phyloP scores from a whole-genome alignment of 37 sponge, comb jelly and placozoan genomes.

The Ephydatia muelleri region DNA sequence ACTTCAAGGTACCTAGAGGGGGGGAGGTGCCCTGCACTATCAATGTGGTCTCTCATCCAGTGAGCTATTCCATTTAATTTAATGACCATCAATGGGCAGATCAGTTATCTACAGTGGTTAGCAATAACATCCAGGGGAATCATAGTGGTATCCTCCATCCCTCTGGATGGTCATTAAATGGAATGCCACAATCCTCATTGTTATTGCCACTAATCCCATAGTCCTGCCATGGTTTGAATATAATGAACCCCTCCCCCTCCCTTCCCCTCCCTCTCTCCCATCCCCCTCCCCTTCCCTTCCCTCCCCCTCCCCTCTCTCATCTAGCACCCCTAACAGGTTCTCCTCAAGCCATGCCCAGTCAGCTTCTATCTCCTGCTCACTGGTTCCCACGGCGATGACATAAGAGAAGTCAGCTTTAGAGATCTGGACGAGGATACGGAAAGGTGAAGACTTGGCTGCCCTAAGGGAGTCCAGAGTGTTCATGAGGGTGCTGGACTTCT shows the following conservation, averaged over 20 bases:
- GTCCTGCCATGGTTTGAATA: not conserved
- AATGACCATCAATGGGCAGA: too few species aligned
- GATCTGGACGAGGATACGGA: slow-evolving; percentile 37
- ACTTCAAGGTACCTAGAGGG: slow-evolving; percentile 71
- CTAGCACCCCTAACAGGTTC: slow-evolving; percentile 63
- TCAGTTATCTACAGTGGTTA: too few species aligned
- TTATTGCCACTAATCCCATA: too few species aligned
- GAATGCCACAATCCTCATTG: too few species aligned
- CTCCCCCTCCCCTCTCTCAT: slow-evolving; percentile 5
- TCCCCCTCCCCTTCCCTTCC: not conserved
- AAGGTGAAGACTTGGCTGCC: slow-evolving; percentile 8
- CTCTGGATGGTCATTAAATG: too few species aligned
- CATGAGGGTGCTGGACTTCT: slow-evolving; percentile 3
- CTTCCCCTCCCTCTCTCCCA: not conserved
- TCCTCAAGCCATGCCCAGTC: slow-evolving; percentile 83
- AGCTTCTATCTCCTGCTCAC: slow-evolving; percentile 40
- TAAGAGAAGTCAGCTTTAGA: slow-evolving; percentile 64
- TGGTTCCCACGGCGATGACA: slow-evolving; percentile 52
- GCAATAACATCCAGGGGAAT: too few species aligned
- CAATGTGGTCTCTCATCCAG: too few species aligned
- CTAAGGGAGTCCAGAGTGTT: slow-evolving; percentile 10
- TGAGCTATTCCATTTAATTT: too few species aligned
- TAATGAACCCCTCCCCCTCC: not conserved
- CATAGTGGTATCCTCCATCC: too few species aligned
- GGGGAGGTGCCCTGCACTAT: not conserved